A percentile compares a stretch with the other conserved stretches of the same genome.
Evolutionary conservation across 2,888 invertebrate species (phyloP).

Genomic region (Pollenia labialis): DNA sequence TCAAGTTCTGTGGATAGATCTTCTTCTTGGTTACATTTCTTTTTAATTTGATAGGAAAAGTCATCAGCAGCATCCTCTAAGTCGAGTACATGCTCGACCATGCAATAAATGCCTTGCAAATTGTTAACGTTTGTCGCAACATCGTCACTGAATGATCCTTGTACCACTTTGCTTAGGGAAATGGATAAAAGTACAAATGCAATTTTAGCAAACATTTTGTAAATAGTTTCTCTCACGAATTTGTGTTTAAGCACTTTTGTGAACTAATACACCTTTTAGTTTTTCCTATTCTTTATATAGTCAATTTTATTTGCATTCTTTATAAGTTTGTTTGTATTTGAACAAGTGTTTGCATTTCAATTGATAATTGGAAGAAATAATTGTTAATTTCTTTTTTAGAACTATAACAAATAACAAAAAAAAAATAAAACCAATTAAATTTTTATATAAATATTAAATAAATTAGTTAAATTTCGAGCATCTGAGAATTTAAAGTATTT

Average conservation of each 20-base stretch:
- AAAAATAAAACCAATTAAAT: constrained; percentile 18
- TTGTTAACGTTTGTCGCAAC: constrained; percentile 8
- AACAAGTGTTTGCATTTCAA: constrained; percentile 37
- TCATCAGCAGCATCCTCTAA: constrained; percentile 48
- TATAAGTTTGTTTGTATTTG: constrained; percentile 47
- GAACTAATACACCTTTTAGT: background rate
- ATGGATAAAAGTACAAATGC: constrained; percentile 37
- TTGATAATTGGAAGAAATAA: constrained; percentile 27
- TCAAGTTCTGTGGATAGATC: constrained; percentile 9
- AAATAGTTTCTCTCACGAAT: background rate
- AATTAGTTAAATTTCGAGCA: background rate
- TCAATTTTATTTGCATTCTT: constrained; percentile 28
- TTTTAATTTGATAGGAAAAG: constrained; percentile 31
- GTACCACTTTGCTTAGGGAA: constrained; percentile 1
- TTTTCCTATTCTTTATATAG: constrained; percentile 28
- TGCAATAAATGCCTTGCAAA: constrained; percentile 48
- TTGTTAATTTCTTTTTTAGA: background rate
- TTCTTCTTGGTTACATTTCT: background rate
- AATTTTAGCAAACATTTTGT: constrained; percentile 46
- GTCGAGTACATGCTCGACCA: background rate
- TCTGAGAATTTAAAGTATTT: constrained; percentile 16
- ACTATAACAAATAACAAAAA: background rate
- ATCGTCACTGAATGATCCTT: background rate
- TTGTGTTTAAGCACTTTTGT: background rate
- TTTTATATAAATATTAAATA: constrained; percentile 21